Evolutionary conservation across 1,140 invertebrate genomes (phyloP), one percentile per base, ranked within the genome.

Genomic region (Reticulitermes speratus): DNA sequence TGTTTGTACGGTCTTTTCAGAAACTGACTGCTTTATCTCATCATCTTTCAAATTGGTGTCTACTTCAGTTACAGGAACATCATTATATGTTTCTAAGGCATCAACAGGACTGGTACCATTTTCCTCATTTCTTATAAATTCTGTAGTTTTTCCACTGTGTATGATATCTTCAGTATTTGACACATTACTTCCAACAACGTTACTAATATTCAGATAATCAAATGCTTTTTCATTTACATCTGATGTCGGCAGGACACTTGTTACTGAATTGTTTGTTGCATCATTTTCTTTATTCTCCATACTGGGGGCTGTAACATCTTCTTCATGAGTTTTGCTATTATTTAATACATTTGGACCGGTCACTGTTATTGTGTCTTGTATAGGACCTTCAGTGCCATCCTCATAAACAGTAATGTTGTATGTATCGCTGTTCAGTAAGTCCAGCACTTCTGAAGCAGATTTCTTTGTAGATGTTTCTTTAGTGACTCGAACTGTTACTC

Each of bases 371-470:
- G 65, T 75, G 16, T 75, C 65, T 25, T 75, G 25, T 11, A 75
- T 30, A 75, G 65, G 65, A 30, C 25, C 25, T 75, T 75, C 65
- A 75, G 65, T 75, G 25, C 65, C 65, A 75, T 75, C 65, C 30
- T 75, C 65, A 75, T 30, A 75, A 25, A 75, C 65, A 75, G 65
- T 75, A 9, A 19, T n/a, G 65, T 75, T 75, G 65, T 75, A 75
- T 75, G 25, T 30, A 30, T 75, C 87, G 84, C 84, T 87, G 86
- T 65, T 87, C 82, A 65, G 84, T 45, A 88, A 87, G 87, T 86
- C 86, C 32, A 48, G 88, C 87, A 88, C 87, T 86, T 87, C 87
- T 84, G 87, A 87, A 87, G 87, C 84, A 83, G n/a, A 32, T 59
- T 87, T 87, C 87, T 87, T 88, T 88, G 86, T 81, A 87, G 87